These are phyloP conservation scores for Mormyrus iriodes DNA, from an alignment of 2,113 vertebrate species.

Conservation along the genomic window DNA sequence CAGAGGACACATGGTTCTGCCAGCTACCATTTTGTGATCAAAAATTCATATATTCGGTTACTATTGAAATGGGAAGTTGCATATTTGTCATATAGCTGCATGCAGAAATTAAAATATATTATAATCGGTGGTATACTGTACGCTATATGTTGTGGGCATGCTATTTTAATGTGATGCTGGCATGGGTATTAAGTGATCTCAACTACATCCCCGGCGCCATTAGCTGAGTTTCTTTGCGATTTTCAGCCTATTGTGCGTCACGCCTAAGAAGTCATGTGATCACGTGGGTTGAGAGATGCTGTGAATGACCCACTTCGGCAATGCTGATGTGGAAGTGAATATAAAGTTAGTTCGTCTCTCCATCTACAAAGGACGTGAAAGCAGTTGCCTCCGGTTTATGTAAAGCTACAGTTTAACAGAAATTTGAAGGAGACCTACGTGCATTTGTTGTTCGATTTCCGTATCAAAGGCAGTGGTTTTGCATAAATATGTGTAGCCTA, in stretches of 20 bases:
- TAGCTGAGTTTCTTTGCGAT: constrained; percentile 1
- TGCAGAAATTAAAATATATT: not conserved
- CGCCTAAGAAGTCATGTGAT: constrained; percentile 16
- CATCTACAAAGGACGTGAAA: not conserved
- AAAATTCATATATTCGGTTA: not conserved
- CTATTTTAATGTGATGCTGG: not conserved
- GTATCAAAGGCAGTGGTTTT: not conserved
- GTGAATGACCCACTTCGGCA: constrained; percentile 23
- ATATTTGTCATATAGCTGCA: not conserved
- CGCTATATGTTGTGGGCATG: not conserved
- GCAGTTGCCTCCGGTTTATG: not conserved
- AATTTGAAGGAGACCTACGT: not conserved
- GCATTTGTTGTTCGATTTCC: not conserved
- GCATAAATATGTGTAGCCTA: not conserved
- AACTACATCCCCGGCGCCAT: not conserved
- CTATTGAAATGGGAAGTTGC: not conserved
- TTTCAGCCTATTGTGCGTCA: not conserved
- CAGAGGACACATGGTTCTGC: not conserved
- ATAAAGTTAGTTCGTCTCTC: not conserved
- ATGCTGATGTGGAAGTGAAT: constrained; percentile 19
- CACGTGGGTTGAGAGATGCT: not conserved
- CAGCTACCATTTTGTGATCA: constrained; percentile 10
- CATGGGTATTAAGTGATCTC: not conserved
- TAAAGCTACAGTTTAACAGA: not conserved
- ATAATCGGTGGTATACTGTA: not conserved